Base-by-base conservation (phyloP, 1,140 invertebrate genomes). In the Melipona quadrifasciata region DNA sequence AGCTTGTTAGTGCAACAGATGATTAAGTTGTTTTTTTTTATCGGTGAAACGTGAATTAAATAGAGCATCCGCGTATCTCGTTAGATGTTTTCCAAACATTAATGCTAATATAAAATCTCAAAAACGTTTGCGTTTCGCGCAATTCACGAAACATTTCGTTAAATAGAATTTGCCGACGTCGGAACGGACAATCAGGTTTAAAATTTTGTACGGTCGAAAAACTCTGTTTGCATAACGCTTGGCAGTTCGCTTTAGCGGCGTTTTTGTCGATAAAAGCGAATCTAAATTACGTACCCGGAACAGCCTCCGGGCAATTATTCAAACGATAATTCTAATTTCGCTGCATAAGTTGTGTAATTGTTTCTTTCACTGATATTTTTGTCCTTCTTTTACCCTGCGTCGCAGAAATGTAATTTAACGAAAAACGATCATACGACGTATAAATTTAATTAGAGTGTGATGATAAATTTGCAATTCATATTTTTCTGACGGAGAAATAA, bases 291-390 rank as follows among this genome's bases (percentile, higher is more conserved):
- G 5, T 27, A 21, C n/a, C 21, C 2, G 0, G 24, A 39, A 17
- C 21, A 68, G n/a, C n/a, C 47, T 19, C n/a, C 47, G 2, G 14
- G n/a, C 53, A 53, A 73, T 73, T 73, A 73, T 73, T 53, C 71
- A 21, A 73, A 73, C 47, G 71, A 39, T 24, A 53, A 73, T 73
- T 73, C 47, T 53, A 73, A 73, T 73, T 73, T 73, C 27, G 21
- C n/a, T 73, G 47, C 47, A 65, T 0, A 39, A 47, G 39, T 27
- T 21, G 47, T 73, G 27, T 73, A 73, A 73, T 73, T 73, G 53
- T 73, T 53, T n/a, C 47, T 31, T n/a, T 16, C 31, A 47, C 53
- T 47, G 12, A 73, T 53, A 53, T 27, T 24, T 47, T 51, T 53
- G 53, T 72, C 21, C n/a, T 70, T 24, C 12, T 21, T 17, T 3